These are phyloP conservation scores for Xenopus tropicalis DNA, from an alignment of 2,113 vertebrate species.

Conservation along the genomic window UCB_Xtro_10.0 CM004443.2:86172001-86172500, in stretches of 20 bases:
- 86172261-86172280: slow-evolving; percentile 73
- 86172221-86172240: slow-evolving; percentile 86
- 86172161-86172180: slow-evolving; percentile 73
- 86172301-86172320: slow-evolving; percentile 79
- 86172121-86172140: slow-evolving; percentile 80
- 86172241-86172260: slow-evolving; percentile 74
- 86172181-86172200: slow-evolving; percentile 83
- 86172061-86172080: slow-evolving; percentile 84
- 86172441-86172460: slow-evolving; percentile 57
- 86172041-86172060: slow-evolving; percentile 85
- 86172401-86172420: slow-evolving; percentile 72
- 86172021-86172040: slow-evolving; percentile 98
- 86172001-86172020: slow-evolving; percentile 98
- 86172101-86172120: slow-evolving; percentile 62
- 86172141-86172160: slow-evolving; percentile 75
- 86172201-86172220: slow-evolving; percentile 77
- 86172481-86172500: not conserved
- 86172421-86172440: slow-evolving; percentile 83
- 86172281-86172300: slow-evolving; percentile 66
- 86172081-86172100: slow-evolving; percentile 82
- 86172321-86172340: slow-evolving; percentile 70
- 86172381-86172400: slow-evolving; percentile 77
- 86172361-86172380: slow-evolving; percentile 85
- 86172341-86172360: slow-evolving; percentile 82
- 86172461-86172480: not conserved